phyloP scores from a whole-genome alignment of 2,113 vertebrate species.

The Forbesichthys papilliferus region DNA sequence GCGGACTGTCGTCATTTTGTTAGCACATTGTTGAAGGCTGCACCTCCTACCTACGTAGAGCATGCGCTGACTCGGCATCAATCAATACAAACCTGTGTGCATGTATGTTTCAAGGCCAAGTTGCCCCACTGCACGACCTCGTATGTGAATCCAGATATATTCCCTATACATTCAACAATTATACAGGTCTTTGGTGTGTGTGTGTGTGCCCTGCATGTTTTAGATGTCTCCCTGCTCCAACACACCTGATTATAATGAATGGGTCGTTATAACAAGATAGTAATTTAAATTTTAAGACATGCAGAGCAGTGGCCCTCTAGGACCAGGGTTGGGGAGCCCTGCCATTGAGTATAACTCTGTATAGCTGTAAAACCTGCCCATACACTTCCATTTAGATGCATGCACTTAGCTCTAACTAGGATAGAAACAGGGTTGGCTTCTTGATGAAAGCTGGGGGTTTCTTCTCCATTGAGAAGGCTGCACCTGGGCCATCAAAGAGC shows the following conservation, averaged over 20 bases:
- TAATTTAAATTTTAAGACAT: no score
- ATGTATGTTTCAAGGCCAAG: neutral
- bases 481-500: conserved; percentile 7
- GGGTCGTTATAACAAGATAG: no score
- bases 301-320: no score
- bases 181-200: neutral
- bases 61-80: conserved; percentile 12
- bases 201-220: neutral
- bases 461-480: conserved; percentile 16
- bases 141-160: neutral
- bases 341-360: no score
- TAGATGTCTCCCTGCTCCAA: no score
- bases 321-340: no score
- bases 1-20: conserved; percentile 12
- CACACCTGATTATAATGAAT: no score
- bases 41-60: neutral
- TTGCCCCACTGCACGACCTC: neutral
- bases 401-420: neutral
- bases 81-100: conserved; percentile 9
- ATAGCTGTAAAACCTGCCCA: no score
- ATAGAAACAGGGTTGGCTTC: neutral
- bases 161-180: neutral
- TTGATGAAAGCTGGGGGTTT: neutral
- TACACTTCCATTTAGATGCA: neutral
- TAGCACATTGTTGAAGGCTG: conserved; percentile 21